Evolutionary conservation across 2,888 invertebrate species (phyloP).

Genomic region (Cabera pusaria): DNA sequence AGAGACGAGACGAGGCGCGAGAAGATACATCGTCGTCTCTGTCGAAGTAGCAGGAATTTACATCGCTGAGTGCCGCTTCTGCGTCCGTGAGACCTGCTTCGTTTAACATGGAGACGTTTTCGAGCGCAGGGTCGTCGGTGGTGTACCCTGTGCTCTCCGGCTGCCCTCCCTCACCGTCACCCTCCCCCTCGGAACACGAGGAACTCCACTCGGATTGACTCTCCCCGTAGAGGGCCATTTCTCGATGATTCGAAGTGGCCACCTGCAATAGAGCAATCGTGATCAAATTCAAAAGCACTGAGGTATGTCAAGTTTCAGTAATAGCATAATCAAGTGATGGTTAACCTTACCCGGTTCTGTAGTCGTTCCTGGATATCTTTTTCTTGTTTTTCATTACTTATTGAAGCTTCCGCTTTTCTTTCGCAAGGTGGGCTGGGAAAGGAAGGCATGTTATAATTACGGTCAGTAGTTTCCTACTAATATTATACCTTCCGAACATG

Average conservation of each 20-base stretch:
- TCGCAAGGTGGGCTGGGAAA: slow-evolving; percentile 54
- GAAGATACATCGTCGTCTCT: slow-evolving; percentile 91
- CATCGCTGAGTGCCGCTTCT: slow-evolving; percentile 93
- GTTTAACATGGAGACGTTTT: slow-evolving; percentile 93
- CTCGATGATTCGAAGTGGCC: slow-evolving; percentile 66
- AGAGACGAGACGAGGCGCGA: slow-evolving; percentile 91
- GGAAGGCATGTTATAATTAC: no score
- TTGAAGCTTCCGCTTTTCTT: slow-evolving; percentile 52
- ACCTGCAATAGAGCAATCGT: slow-evolving; percentile 56
- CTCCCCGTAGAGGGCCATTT: slow-evolving; percentile 80
- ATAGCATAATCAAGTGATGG: no score
- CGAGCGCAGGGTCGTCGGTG: slow-evolving; percentile 93
- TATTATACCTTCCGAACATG: no score
- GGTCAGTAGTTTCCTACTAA: no score
- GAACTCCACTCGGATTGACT: slow-evolving; percentile 93
- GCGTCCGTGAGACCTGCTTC: slow-evolving; percentile 94
- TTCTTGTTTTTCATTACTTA: slow-evolving; percentile 59
- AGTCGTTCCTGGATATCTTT: slow-evolving; percentile 65
- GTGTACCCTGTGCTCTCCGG: slow-evolving; percentile 91
- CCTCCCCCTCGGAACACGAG: slow-evolving; percentile 82
- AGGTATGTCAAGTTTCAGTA: no score
- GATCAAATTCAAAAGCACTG: no score
- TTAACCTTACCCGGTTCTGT: slow-evolving; percentile 60
- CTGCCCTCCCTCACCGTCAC: slow-evolving; percentile 74
- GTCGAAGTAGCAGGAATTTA: slow-evolving; percentile 91